These are phyloP conservation scores for Pipistrellus kuhlii DNA, from an alignment of 2,797 vertebrate species.

Conservation along the genomic window DNA sequence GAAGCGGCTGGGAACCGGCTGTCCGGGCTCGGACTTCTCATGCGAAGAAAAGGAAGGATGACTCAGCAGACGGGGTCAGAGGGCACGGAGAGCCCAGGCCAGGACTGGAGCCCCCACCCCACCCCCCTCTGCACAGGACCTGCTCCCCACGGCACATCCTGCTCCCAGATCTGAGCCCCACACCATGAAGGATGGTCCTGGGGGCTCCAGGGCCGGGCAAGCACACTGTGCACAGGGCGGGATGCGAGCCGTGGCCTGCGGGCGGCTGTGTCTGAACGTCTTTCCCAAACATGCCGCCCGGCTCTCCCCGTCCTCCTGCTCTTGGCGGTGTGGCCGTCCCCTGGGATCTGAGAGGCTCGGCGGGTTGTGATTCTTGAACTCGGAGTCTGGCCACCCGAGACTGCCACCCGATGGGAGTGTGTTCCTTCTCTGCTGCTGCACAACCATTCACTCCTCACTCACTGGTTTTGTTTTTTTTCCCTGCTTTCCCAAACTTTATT, in stretches of 20 bases:
- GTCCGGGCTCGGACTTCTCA: not conserved
- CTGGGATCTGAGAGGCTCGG: not conserved
- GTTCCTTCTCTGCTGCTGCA: accelerated
- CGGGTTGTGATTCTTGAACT: not conserved
- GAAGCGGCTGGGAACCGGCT: not conserved
- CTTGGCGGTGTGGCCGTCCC: not conserved
- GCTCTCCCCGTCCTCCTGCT: not conserved
- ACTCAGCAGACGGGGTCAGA: not conserved
- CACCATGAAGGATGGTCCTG: accelerated
- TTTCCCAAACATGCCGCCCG: not conserved
- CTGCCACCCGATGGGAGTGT: not conserved
- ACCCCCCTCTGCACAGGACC: too few relatives aligned
- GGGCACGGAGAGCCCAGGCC: accelerated
- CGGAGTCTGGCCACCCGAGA: not conserved
- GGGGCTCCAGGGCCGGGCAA: not conserved
- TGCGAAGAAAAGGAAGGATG: not conserved
- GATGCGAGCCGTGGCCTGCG: accelerated
- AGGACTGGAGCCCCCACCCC: not conserved
- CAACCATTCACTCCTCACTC: accelerated
- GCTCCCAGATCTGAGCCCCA: not conserved
- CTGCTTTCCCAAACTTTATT: too few relatives aligned
- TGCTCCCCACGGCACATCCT: not conserved
- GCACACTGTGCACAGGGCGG: accelerated
- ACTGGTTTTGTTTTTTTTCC: accelerated
- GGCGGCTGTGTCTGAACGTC: not conserved